Base-by-base conservation (phyloP, 1,140 invertebrate genomes). In the Drosophila ogumai region DNA sequence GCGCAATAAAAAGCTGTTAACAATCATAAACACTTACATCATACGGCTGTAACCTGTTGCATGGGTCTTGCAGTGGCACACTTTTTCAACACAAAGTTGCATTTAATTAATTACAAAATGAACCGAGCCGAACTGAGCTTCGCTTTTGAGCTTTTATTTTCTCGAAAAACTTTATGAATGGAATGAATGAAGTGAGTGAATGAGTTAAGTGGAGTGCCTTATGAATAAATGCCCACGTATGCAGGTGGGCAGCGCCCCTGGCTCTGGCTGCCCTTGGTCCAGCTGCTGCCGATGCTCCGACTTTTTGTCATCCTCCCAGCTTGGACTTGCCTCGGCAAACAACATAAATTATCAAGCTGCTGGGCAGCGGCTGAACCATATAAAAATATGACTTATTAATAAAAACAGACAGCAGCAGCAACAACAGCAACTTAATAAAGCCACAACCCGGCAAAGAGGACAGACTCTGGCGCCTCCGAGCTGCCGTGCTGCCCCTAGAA, bases 381-480 rank as follows among this genome's bases (percentile, higher is more conserved):
- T 88, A 85, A 90, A 88, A 88, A 88, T 88, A 88, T 88, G 85
- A 88, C 85, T 88, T 88, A 88, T 88, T 88, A 88, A 85, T 85
- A 88, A 85, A 90, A 88, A 85, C 81, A 63, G 84, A 85, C 85
- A 82, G 76, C 71, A 19, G 43, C 75, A 65, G 40, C 71, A 56
- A 68, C 73, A 81, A 65, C 82, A 81, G 75, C 84, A 90, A 81
- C 85, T 88, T 88, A 90, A 88, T 88, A 88, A 88, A 90, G 85
- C 67, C 84, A 88, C 69, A 71, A 90, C 68, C 65, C 4, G 19
- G 34, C 31, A 31, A 34, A 67, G 50, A 55, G 79, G 82, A 79
- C 86, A 75, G 71, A 55, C 47, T 55, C 71, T 74, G 85, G 71
- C 47, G 66, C 59, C 52, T 68, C 49, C 44, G 19, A 57, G 64